Evolutionary conservation across 53 echinoderm and acorn worm genomes (phyloP), one percentile per base, ranked within the genome.

Genomic region (Paracentrotus lividus): DNA sequence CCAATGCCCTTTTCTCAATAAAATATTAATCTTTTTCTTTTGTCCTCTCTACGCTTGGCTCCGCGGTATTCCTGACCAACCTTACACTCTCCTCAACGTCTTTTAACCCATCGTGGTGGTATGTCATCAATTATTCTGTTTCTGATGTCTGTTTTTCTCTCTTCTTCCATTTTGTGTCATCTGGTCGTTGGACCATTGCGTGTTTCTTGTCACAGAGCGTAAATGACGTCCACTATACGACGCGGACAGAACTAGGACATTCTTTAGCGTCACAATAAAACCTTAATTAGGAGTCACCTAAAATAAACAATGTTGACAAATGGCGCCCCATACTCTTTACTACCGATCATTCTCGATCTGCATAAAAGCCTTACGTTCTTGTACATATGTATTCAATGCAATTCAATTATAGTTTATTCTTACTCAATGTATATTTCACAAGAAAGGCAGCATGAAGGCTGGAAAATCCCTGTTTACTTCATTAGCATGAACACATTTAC

Each of bases 281-380:
- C 92, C 47, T 91, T 91, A 91, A 91, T 91, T 75, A 91, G 92
- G 90, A 75, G 51, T 91, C 92, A 51, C 52, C 75, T 91, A 77
- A 91, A 76, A 75, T 91, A 91, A 91, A 91, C 92, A 91, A 77
- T 34, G 20, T 31, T 91, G 92, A 91, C 75, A 77, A 77, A 91
- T 91, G 77, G 92, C 92, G 51, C 55, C 47, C 92, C 92, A 55
- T 91, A 91, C 7, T 77, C 72, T 32, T 77, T 60, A 51, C 85
- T 10, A 52, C 85, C 85, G 42, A 85, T 52, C 3, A 32, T 53
- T 85, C 52, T 34, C n/a, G 23, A 60, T 60, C 18, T 52, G 15
- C 52, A 15, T 52, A 52, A 52, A 52, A 52, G 52, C 52, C 52
- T 52, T 52, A 52, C 9, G n/a, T n/a, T n/a, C n/a, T n/a, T n/a